Base-by-base conservation (phyloP, 30 jellyfish, hydroid and myxozoan genomes). In the Turritopsis rubra region DNA sequence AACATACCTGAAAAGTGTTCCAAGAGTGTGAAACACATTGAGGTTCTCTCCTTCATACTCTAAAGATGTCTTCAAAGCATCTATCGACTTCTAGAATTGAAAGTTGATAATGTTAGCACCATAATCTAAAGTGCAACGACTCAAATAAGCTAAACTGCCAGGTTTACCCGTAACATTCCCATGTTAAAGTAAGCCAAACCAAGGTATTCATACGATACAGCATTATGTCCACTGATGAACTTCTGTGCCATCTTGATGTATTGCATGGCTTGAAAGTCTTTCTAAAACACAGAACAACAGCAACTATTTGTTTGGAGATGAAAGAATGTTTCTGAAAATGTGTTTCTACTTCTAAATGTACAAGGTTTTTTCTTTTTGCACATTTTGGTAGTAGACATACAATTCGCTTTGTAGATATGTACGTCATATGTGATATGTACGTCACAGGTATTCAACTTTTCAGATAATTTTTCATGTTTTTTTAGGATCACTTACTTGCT, bases 21-120 rank as follows among this genome's bases (percentile, higher is more conserved):
- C 96, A 52, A 94, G 19, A 28, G 97, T 84, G 76, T 72, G 96
- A 52, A 89, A 66, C 28, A 82, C 95, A 66, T 89, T 89, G 26
- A 90, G 21, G 65, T 89, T 94, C 1, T 94, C 99, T 9, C 97
- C 96, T 54, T 94, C 95, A 53, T 83, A 81, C 78, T 94, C 99
- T 19, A 94, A 73, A 24, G 95, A 77, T 53, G 94, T 96, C 71
- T 81, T 88, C 73, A 94, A 75, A 18, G 99, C 91, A 9, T 75
- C 95, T 16, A 94, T 75, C 5, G 93, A 83, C 30, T 94, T 92
- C 99, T 94, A 68, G 8, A 19, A 24, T 74, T 23, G 1, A 74
- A 74, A 74, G 24, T 8, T 74, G 82, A 24, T 13, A 24, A 16
- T 23, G 65, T n/a, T 72, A 25, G 24, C 18, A 0, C 21, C 21